Base-by-base conservation (phyloP, 37 sponge, comb jelly and placozoan genomes). In the Ephydatia muelleri region DNA sequence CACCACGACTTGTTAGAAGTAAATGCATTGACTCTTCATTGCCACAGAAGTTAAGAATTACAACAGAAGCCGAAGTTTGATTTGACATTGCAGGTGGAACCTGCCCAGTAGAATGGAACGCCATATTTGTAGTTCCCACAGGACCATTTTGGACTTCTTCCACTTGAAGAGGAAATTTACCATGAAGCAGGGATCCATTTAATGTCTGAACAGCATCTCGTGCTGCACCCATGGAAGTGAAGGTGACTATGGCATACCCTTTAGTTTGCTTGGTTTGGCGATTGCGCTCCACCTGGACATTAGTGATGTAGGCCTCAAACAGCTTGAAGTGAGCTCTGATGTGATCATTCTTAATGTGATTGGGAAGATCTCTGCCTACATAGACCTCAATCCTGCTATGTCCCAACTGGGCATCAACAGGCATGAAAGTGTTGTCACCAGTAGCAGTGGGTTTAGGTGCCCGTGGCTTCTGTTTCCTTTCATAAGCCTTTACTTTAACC, bases 241-340 rank as follows among this genome's bases (percentile, higher is more conserved):
- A 85, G 38, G 30, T 68, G 26, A 79, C 64, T 21, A 85, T 36
- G 11, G 80, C 86, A 85, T 71, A 85, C 8, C 86, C 86, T 69
- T 67, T 76, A 23, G 85, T 69, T 5, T 77, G n/a, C 29, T 38
- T 26, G 27, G 78, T 85, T 25, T 78, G 29, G 28, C 26, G 36
- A 37, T 85, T 38, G 22, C 34, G 70, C 19, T 71, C 49, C 5
- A 86, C 39, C 64, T 30, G n/a, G 31, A 67, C 87, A 80, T 38
- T 75, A 3, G 21, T 21, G 9, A 86, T 80, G 35, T 25, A 26
- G 9, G 39, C 34, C 67, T 86, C 23, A 31, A 49, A 86, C 12
- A 16, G 23, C 38, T 35, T 36, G 28, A 86, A 80, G 39, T 86
- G 87, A 11, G 71, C 79, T 23, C 43, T 49, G 31, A 85, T 33